A percentile compares a stretch with the other conserved stretches of the same genome.
Evolutionary conservation across 2,888 invertebrate genomes (phyloP).

Genomic region (Masnerella sp.): DNA sequence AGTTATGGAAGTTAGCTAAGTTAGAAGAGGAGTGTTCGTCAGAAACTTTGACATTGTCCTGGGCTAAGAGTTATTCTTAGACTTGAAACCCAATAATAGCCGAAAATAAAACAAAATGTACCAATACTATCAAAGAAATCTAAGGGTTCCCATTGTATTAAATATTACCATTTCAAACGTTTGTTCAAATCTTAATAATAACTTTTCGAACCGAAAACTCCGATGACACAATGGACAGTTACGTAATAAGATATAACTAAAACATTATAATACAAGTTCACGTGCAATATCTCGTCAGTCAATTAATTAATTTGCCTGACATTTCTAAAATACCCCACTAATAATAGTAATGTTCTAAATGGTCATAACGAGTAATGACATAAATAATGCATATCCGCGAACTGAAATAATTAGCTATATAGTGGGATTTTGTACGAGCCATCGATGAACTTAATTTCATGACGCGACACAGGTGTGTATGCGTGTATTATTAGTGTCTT

Average conservation of each 20-base stretch:
- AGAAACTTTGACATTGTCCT: slow-evolving; percentile 16
- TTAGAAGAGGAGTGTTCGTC: slow-evolving; percentile 18
- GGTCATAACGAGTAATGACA: slow-evolving; percentile 2
- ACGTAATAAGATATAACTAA: no score
- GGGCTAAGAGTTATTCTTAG: slow-evolving; percentile 4
- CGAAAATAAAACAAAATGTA: no score
- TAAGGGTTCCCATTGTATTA: no score
- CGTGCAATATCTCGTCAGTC: no score
- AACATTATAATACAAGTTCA: no score
- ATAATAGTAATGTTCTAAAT: not conserved
- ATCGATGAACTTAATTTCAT: slow-evolving; percentile 28
- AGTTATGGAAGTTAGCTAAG: slow-evolving; percentile 38
- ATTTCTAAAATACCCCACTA: not conserved
- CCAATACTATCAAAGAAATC: no score
- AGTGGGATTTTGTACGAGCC: slow-evolving; percentile 2
- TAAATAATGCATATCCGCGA: slow-evolving; percentile 4
- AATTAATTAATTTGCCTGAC: slow-evolving; percentile 1
- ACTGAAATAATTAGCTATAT: slow-evolving; percentile 7
- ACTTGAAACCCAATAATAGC: slow-evolving; percentile 10
- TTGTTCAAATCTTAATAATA: no score
- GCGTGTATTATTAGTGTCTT: slow-evolving; percentile 41
- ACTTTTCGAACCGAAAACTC: no score
- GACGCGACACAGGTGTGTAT: slow-evolving; percentile 3
- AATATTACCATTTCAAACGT: no score
- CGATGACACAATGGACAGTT: no score